phyloP scores from a whole-genome alignment of 2,797 vertebrate genomes.

The Epinephelus coioides region DNA sequence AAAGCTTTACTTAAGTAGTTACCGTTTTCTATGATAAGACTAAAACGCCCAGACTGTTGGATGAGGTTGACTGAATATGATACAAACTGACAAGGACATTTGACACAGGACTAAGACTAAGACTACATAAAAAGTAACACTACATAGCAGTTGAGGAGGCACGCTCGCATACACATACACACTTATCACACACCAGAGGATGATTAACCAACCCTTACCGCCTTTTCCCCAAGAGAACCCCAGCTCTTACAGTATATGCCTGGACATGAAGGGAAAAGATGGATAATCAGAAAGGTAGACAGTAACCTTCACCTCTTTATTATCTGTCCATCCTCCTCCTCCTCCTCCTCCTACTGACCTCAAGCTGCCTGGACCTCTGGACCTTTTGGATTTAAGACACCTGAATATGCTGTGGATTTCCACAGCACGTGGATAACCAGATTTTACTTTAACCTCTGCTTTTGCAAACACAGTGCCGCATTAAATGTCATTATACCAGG shows the following conservation, averaged over 20 bases:
- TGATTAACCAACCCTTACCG: constrained; percentile 51
- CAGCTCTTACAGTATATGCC: constrained; percentile 37
- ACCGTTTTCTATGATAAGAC: too few relatives aligned
- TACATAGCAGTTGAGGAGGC: constrained; percentile 45
- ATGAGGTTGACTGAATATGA: too few relatives aligned
- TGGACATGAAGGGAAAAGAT: constrained; percentile 56
- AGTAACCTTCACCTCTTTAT: constrained; percentile 51
- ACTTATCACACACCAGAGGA: constrained; percentile 49
- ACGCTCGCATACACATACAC: constrained; percentile 14
- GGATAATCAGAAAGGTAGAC: constrained; percentile 51
- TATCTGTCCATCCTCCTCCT: constrained; percentile 47
- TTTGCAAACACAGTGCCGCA: constrained; percentile 31
- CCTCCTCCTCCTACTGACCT: constrained; percentile 41
- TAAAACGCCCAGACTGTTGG: too few relatives aligned
- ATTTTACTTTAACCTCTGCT: constrained; percentile 48
- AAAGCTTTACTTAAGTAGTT: too few relatives aligned
- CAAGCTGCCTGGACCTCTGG: constrained; percentile 55
- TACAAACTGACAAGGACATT: too few relatives aligned
- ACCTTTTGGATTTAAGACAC: constrained; percentile 46
- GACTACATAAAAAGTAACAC: too few relatives aligned
- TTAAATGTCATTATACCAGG: constrained; percentile 15
- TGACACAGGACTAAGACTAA: too few relatives aligned
- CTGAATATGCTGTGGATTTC: constrained; percentile 42
- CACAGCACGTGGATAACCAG: constrained; percentile 47
- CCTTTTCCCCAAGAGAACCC: constrained; percentile 51